Evolutionary conservation across 2,888 invertebrate species (phyloP).

Genomic region (Synergus japonicus): DNA sequence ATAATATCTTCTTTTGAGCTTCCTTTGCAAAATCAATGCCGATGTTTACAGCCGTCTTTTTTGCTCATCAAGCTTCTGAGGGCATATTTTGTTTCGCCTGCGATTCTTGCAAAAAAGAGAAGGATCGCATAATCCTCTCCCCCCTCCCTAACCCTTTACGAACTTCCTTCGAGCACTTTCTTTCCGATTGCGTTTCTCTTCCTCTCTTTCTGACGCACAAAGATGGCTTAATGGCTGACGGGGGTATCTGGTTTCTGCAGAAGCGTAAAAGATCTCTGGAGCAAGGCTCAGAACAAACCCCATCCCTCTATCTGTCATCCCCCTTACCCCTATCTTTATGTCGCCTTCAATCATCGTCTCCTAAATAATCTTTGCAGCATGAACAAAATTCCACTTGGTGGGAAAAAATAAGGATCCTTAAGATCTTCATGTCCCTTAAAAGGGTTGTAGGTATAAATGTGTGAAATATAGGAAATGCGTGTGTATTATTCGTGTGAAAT

Average conservation of each 20-base stretch:
- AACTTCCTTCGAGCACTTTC: constrained; percentile 42
- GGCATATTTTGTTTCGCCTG: not conserved
- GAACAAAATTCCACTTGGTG: not conserved
- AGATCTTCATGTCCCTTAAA: not conserved
- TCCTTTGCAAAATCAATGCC: not conserved
- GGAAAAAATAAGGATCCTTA: not conserved
- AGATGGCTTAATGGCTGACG: constrained; percentile 68
- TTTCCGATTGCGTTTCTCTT: constrained; percentile 48
- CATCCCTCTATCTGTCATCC: constrained; percentile 38
- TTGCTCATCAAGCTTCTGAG: constrained; percentile 1
- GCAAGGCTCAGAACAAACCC: constrained; percentile 56
- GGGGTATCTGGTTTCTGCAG: constrained; percentile 71
- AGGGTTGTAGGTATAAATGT: not conserved
- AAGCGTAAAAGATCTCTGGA: constrained; percentile 70
- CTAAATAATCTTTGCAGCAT: not conserved
- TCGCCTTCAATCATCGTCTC: not conserved
- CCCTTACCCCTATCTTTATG: constrained; percentile 29
- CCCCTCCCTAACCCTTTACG: not conserved
- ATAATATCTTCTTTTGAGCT: not conserved
- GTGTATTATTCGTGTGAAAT: not conserved
- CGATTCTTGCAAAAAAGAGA: not conserved
- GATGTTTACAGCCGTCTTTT: not conserved
- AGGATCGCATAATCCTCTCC: constrained; percentile 20
- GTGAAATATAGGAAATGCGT: not conserved
- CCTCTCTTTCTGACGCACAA: constrained; percentile 53